A percentile compares a stretch with the other conserved stretches of the same genome.
These are phyloP conservation scores for Keiferia lycopersicella DNA, from an alignment of 2,888 invertebrate genomes.

Conservation along the genomic window DNA sequence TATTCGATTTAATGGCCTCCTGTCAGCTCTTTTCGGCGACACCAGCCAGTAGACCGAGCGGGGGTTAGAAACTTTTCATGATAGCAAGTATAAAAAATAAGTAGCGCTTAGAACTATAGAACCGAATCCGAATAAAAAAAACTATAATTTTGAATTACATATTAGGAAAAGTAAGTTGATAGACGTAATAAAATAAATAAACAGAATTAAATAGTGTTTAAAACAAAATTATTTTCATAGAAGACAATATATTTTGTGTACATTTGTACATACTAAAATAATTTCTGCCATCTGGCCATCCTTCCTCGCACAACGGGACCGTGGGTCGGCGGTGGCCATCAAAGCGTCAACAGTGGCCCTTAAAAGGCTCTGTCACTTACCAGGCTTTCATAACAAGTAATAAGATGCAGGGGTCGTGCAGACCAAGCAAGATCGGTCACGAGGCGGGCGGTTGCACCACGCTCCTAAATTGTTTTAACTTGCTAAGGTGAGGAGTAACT, in stretches of 20 bases:
- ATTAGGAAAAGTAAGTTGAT: too few species aligned
- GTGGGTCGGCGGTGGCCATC: slow-evolving; percentile 12
- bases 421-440: slow-evolving; percentile 73
- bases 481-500: too few species aligned
- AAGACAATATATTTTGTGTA: too few species aligned
- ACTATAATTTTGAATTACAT: too few species aligned
- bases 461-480: too few species aligned
- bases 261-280: background rate
- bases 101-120: too few species aligned
- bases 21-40: background rate
- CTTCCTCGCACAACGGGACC: slow-evolving; percentile 1
- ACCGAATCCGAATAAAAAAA: too few species aligned
- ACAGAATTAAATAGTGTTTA: too few species aligned
- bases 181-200: too few species aligned
- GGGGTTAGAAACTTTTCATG: background rate
- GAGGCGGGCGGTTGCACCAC: slow-evolving; percentile 42
- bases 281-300: slow-evolving; percentile 1
- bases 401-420: slow-evolving; percentile 76
- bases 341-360: slow-evolving; percentile 36
- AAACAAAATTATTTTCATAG: too few species aligned
- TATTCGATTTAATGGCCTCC: background rate
- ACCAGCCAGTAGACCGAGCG: background rate
- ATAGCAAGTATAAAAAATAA: too few species aligned
- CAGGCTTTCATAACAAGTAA: slow-evolving; percentile 74
- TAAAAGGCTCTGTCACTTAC: slow-evolving; percentile 72